Evolutionary conservation across 2,113 vertebrate species (phyloP), one percentile per base, ranked within the genome.

Genomic region (Smithornis capensis): DNA sequence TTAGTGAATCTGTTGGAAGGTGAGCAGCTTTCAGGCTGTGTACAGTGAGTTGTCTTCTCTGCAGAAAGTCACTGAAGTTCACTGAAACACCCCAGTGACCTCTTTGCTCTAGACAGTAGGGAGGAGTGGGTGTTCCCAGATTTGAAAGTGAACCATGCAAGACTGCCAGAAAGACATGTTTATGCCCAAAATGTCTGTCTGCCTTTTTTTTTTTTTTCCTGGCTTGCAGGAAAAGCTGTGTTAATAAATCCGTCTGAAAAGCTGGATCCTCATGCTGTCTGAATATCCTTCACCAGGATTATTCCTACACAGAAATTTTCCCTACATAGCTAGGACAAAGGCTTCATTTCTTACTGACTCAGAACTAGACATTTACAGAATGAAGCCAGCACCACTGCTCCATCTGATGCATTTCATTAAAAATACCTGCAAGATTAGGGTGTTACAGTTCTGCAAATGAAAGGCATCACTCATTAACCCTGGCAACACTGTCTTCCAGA

Each of bases 81-180:
- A 40, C 16, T 45, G 74, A 89, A 91, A 93, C 60, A 67, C 19
- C 33, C 59, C 23, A 27, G 79, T 92, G 84, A 91, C 93, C 94
- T 93, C 85, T 89, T 65, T 83, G 47, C 82, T 95, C 90, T 53
- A 93, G 92, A 94, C 90, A 90, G 93, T 11, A 83, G 71, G 92
- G 85, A 93, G 76, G 71, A 95, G 75, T 82, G 59, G 59, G 70
- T 63, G 84, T 95, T 87, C 75, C 85, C 82, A 86, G 75, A 92
- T 87, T 60, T 85, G 52, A 73, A 80, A 94, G 15, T 7, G 22
- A 95, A 52, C 67, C n/a, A 44, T 38, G 27, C 9, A 35, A 78
- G 88, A 47, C 82, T 93, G 75, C 87, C 92, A 90, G 90, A 95
- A 84, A 78, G 69, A 70, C 77, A 21, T 75, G 49, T 59, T 87